Evolutionary conservation across 2,797 vertebrate genomes (phyloP).

Genomic region (Girardinus metallicus): DNA sequence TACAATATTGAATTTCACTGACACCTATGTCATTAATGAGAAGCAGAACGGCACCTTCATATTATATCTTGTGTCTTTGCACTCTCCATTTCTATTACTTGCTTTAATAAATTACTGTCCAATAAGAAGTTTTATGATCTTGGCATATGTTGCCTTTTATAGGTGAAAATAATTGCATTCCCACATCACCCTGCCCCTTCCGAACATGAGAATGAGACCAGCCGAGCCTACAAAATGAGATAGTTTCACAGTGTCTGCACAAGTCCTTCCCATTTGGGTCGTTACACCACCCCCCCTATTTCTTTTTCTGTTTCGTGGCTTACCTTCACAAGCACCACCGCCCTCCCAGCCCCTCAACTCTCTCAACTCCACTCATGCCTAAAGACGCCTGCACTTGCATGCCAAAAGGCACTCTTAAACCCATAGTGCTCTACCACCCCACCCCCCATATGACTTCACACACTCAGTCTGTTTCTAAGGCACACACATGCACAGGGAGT

Average conservation of each 20-base stretch:
- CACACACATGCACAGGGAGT: slow-evolving; percentile 28
- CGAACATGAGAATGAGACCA: slow-evolving; percentile 91
- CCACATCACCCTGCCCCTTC: slow-evolving; percentile 90
- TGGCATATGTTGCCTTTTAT: slow-evolving; percentile 98
- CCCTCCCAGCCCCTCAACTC: slow-evolving; percentile 46
- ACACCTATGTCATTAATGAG: slow-evolving; percentile 67
- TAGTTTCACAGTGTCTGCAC: slow-evolving; percentile 95
- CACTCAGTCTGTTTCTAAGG: slow-evolving; percentile 17
- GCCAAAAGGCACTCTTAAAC: slow-evolving; percentile 74
- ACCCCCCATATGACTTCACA: slow-evolving; percentile 41
- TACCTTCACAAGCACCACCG: slow-evolving; percentile 69
- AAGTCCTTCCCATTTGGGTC: slow-evolving; percentile 92
- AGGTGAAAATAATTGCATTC: slow-evolving; percentile 96
- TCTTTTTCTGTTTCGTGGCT: slow-evolving; percentile 80
- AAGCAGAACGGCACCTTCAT: slow-evolving; percentile 68
- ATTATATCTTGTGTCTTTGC: slow-evolving; percentile 70
- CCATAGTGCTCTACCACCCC: slow-evolving; percentile 58
- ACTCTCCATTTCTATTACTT: slow-evolving; percentile 79
- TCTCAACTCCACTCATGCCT: slow-evolving; percentile 76
- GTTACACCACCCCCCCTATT: slow-evolving; percentile 82
- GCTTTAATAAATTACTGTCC: slow-evolving; percentile 89
- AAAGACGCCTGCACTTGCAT: slow-evolving; percentile 72
- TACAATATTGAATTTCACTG: slow-evolving; percentile 65
- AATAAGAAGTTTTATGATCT: slow-evolving; percentile 97
- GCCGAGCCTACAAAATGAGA: slow-evolving; percentile 85